A percentile compares a stretch with the other conserved stretches of the same genome.
phyloP scores from a whole-genome alignment of 2,888 invertebrate genomes.

The Macaria liturata region DNA sequence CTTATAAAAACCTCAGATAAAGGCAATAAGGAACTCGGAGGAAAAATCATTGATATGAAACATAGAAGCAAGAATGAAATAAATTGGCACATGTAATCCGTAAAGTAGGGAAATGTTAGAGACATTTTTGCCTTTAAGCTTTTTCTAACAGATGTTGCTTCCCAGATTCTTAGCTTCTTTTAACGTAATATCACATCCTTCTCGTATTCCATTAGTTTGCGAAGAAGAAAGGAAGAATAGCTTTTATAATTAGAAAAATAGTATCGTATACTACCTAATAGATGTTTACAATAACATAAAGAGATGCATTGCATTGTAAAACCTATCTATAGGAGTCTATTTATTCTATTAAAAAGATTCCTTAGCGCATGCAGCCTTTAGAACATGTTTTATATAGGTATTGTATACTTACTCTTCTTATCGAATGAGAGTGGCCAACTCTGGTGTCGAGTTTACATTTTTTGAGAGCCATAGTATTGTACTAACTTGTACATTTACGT shows the following conservation, averaged over 20 bases:
- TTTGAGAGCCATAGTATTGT: no score
- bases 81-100: constrained; percentile 13
- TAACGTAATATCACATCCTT: constrained; percentile 2
- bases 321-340: no score
- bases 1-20: no score
- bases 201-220: constrained; percentile 1
- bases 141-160: constrained; percentile 8
- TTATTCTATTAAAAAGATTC: no score
- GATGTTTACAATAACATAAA: background rate
- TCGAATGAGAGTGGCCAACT: no score
- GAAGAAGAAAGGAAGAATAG: constrained; percentile 2
- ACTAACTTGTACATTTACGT: no score
- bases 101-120: constrained; percentile 8
- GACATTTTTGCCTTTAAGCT: constrained; percentile 10
- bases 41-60: constrained; percentile 1
- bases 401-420: no score
- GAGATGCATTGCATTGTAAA: no score
- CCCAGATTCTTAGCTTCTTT: constrained; percentile 3
- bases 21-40: no score
- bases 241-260: background rate
- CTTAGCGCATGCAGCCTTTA: no score
- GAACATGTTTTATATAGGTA: no score
- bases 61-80: constrained; percentile 5
- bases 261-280: background rate
- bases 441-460: no score